These are phyloP conservation scores for Montipora foliosa DNA, from an alignment of 64 coral and sea anemone genomes.

Conservation along the genomic window DNA sequence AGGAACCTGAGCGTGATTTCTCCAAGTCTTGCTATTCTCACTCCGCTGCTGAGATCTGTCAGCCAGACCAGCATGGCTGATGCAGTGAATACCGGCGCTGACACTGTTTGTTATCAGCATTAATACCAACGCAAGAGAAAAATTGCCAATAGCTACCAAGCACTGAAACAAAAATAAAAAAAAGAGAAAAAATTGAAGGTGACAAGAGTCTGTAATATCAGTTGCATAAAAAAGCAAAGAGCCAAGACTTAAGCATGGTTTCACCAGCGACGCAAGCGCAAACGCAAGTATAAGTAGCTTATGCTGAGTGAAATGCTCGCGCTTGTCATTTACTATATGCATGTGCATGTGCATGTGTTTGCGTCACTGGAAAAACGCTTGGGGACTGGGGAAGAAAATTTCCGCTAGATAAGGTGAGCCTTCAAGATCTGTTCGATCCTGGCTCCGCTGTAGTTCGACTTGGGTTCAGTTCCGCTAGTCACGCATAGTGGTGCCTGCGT, in stretches of 20 bases:
- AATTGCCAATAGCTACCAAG: constrained; percentile 79
- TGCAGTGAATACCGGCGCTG: constrained; percentile 60
- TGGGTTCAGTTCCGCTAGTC: too few species aligned
- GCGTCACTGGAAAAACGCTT: too few species aligned
- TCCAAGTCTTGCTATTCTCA: constrained; percentile 56
- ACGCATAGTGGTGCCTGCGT: too few species aligned
- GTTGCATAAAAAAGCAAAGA: too few species aligned
- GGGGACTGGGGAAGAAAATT: too few species aligned
- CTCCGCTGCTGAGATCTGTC: constrained; percentile 60
- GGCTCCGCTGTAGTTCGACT: too few species aligned
- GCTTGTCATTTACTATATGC: too few species aligned
- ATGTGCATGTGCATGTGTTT: too few species aligned
- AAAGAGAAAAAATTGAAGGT: background rate
- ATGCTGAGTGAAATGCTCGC: too few species aligned
- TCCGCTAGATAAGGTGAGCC: constrained; percentile 57
- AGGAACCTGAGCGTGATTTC: constrained; percentile 62
- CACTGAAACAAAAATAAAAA: background rate
- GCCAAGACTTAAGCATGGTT: too few species aligned
- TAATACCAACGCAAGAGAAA: constrained; percentile 72
- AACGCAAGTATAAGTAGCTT: too few species aligned
- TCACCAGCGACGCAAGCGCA: too few species aligned
- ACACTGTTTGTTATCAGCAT: constrained; percentile 85
- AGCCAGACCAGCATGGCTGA: constrained; percentile 77
- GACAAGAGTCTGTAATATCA: background rate
- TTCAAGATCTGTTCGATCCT: background rate